These are phyloP conservation scores for Chelon labrosus DNA, from an alignment of 2,797 vertebrate species.

Conservation along the genomic window DNA sequence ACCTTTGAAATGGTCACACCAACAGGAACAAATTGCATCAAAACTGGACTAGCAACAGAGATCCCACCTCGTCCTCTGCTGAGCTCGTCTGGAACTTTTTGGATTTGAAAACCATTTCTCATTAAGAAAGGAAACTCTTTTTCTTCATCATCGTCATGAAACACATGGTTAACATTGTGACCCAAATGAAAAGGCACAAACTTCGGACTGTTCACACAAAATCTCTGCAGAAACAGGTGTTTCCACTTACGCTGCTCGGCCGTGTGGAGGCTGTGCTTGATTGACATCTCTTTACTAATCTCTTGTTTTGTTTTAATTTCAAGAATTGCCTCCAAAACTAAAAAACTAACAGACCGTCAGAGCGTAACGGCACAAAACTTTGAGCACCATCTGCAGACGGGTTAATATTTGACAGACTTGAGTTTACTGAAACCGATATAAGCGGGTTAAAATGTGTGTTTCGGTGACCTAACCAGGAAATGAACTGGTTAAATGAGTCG, in stretches of 20 bases:
- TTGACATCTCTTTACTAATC: background rate
- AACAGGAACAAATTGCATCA: background rate
- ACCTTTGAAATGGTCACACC: constrained; percentile 6
- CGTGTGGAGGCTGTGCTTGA: background rate
- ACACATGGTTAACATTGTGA: too few species aligned
- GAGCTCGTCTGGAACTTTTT: background rate
- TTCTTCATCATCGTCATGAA: too few species aligned
- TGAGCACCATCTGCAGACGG: background rate
- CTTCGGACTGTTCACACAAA: too few species aligned
- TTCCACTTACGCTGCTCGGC: background rate
- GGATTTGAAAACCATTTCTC: too few species aligned
- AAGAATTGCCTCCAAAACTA: background rate
- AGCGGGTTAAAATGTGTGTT: too few species aligned
- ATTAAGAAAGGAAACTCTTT: too few species aligned
- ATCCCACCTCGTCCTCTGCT: background rate
- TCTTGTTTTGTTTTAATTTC: background rate
- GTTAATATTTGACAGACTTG: too few species aligned
- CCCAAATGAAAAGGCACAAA: too few species aligned
- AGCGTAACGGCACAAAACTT: background rate
- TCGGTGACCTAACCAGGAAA: background rate
- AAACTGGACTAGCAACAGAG: background rate
- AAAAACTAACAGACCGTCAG: background rate
- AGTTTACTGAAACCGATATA: background rate
- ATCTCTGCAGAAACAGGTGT: background rate
- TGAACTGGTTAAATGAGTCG: background rate